These are phyloP conservation scores for Rutpela maculata DNA, from an alignment of 2,888 invertebrate genomes.

Conservation along the genomic window DNA sequence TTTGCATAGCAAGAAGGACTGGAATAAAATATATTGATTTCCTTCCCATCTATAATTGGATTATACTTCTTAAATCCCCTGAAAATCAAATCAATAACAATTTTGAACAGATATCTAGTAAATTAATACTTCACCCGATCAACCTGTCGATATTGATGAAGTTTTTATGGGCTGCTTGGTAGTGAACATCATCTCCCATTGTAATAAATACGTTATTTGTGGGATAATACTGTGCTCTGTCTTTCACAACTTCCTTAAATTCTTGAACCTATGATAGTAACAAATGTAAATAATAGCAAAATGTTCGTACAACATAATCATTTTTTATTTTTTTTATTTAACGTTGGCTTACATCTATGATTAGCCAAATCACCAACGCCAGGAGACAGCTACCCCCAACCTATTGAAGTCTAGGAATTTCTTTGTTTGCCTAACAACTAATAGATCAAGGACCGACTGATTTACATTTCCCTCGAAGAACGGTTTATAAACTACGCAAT, in stretches of 20 bases:
- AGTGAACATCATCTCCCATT: slow-evolving; percentile 82
- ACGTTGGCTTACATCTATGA: too few relatives aligned
- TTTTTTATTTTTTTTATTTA: too few relatives aligned
- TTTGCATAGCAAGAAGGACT: slow-evolving; percentile 89
- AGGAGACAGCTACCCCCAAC: too few relatives aligned
- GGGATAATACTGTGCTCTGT: slow-evolving; percentile 71
- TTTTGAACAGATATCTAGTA: not conserved
- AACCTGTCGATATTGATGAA: slow-evolving; percentile 78
- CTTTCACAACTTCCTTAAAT: slow-evolving; percentile 64
- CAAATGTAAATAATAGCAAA: too few relatives aligned
- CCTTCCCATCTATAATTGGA: slow-evolving; percentile 63
- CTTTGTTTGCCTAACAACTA: too few relatives aligned
- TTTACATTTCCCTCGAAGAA: too few relatives aligned
- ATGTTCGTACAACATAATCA: too few relatives aligned
- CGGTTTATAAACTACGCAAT: too few relatives aligned
- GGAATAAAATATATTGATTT: slow-evolving; percentile 85
- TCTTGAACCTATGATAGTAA: slow-evolving; percentile 63
- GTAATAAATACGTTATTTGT: slow-evolving; percentile 79
- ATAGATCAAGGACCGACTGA: too few relatives aligned
- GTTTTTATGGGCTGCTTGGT: slow-evolving; percentile 77
- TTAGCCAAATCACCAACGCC: too few relatives aligned
- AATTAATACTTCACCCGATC: slow-evolving; percentile 63
- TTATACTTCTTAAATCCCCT: slow-evolving; percentile 47
- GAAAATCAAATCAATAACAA: slow-evolving; percentile 9
- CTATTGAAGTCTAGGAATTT: too few relatives aligned